These are phyloP conservation scores for Anoura caudifer DNA, from an alignment of 2,113 vertebrate genomes.

Conservation along the genomic window DNA sequence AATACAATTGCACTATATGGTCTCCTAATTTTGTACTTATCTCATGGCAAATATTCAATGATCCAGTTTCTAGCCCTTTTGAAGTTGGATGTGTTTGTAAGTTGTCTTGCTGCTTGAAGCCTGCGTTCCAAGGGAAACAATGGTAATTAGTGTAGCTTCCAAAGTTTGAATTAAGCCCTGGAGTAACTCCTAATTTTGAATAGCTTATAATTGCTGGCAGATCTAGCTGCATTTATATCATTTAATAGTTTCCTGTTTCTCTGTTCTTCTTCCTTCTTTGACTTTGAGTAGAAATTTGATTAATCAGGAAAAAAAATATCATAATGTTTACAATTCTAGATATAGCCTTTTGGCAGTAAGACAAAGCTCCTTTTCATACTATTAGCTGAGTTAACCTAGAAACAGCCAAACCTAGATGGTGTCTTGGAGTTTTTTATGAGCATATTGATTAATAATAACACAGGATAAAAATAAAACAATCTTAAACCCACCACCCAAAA, in stretches of 20 bases:
- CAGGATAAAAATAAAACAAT: background rate
- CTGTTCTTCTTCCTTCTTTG: background rate
- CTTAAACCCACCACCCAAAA: background rate
- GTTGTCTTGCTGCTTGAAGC: background rate
- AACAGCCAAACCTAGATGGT: background rate
- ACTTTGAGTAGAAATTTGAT: background rate
- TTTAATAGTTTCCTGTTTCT: background rate
- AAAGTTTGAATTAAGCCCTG: background rate
- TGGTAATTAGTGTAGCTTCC: background rate
- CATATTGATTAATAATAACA: background rate
- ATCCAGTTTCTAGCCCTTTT: background rate
- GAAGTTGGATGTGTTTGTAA: background rate
- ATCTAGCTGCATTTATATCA: background rate
- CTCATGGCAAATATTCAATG: background rate
- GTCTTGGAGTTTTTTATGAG: background rate
- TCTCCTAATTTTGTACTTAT: background rate
- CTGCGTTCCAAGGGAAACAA: background rate
- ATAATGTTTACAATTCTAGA: background rate
- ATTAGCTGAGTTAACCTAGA: background rate
- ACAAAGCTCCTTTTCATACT: background rate
- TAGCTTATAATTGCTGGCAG: background rate
- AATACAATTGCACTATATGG: background rate
- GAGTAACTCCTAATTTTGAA: background rate
- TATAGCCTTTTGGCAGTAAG: background rate
- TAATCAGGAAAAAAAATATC: background rate